Evolutionary conservation across 2,888 invertebrate genomes (phyloP), one percentile per base, ranked within the genome.

Genomic region (Xanthia icteritia): DNA sequence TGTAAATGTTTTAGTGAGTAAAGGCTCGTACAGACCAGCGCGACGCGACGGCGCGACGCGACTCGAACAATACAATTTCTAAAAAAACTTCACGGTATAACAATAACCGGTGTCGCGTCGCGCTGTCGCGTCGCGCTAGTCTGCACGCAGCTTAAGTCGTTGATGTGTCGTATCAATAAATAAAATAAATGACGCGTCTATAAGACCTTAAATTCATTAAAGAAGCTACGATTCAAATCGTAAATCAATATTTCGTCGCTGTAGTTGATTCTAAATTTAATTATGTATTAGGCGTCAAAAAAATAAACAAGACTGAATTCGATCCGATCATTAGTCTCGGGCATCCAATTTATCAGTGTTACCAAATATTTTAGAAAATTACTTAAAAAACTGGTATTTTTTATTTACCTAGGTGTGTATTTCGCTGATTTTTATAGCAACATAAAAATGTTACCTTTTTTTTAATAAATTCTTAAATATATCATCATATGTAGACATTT

Each of bases 331-430:
- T 79, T 81, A 68, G 58, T 58, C 56, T 68, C 31, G 13, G 15
- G 36, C 69, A 63, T 65, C 27, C 60, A 60, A 79, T 79, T 73
- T 73, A 79, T 73, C 36, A 45, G 42, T 73, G 42, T 65, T 56
- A 61, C 66, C 36, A 73, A 79, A 73, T 80, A 66, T 79, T 79
- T 66, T 73, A 66, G 45, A 45, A 79, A 73, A 66, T 79, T 42
- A 3, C n/a, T 64, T 61, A 45, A 27, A 36, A 36, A 51, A 58
- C 58, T 45, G 23, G 65, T 66, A 36, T 79, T 65, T 63, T 51
- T 76, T 58, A 2, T 79, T 51, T 15, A 51, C 8, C 6, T 23
- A 48, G 23, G 13, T 15, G 11, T 23, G 20, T 15, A 20, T 31
- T 39, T 64, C n/a, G 6, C 3, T 13, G n/a, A n/a, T 45, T 36